phyloP scores from a whole-genome alignment of 1,140 invertebrate genomes.

The Drosophila albomicans region DNA sequence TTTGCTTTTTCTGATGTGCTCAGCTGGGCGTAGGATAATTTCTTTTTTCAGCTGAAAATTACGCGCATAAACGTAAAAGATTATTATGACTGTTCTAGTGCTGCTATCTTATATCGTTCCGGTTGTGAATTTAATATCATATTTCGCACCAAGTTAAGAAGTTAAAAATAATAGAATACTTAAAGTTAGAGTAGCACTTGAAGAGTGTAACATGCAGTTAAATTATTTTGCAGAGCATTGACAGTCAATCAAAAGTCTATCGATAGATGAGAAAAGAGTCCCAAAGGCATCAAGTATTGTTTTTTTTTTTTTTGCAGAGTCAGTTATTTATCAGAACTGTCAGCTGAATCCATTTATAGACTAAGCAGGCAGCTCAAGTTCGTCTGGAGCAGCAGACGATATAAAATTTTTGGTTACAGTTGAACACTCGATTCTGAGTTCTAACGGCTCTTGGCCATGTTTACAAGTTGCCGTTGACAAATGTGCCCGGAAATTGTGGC shows the following conservation, averaged over 20 bases:
- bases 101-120: constrained; percentile 14
- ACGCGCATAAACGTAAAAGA: constrained; percentile 18
- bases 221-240: neutral
- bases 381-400: constrained; percentile 39
- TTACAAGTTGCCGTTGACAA: constrained; percentile 75
- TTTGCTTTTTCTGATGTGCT: neutral
- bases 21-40: constrained; percentile 24
- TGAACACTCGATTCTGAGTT: constrained; percentile 26
- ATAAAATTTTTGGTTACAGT: constrained; percentile 55
- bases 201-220: neutral
- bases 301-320: constrained; percentile 30
- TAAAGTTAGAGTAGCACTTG: neutral
- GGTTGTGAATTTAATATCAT: constrained; percentile 4
- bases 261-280: neutral
- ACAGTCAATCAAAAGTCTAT: neutral
- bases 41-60: constrained; percentile 16
- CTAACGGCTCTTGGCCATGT: constrained; percentile 68
- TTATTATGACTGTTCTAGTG: constrained; percentile 3
- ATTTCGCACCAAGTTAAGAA: neutral
- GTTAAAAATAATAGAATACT: neutral
- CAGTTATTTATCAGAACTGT: constrained; percentile 76
- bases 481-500: constrained; percentile 71
- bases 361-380: constrained; percentile 19
- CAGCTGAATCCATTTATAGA: constrained; percentile 59
- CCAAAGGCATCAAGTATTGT: constrained; percentile 4